Conservation (phyloP, 2,888 invertebrate genomes). For the Scaptomyza tumidula region DNA sequence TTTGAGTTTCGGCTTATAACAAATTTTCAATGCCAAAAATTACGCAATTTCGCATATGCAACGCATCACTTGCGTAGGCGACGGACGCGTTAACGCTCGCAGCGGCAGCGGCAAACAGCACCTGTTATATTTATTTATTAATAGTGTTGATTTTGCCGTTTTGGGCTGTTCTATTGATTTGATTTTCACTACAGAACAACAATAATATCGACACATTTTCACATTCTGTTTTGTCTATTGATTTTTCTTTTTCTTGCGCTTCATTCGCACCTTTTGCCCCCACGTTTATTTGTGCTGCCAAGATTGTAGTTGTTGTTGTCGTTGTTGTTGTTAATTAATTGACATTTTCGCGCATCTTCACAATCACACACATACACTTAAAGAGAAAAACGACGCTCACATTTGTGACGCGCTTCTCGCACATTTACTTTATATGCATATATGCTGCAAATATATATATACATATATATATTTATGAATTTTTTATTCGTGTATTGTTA, state of each 20-base stretch:
- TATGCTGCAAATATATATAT: not conserved
- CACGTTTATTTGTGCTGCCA: slow-evolving; percentile 48
- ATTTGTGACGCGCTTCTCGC: slow-evolving; percentile 32
- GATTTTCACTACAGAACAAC: slow-evolving; percentile 36
- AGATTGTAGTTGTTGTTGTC: slow-evolving; percentile 40
- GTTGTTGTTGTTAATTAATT: slow-evolving; percentile 69
- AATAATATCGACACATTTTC: slow-evolving; percentile 66
- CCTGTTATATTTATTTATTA: slow-evolving; percentile 60
- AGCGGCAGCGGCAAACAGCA: slow-evolving; percentile 6
- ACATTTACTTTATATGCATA: slow-evolving; percentile 9
- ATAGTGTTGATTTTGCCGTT: slow-evolving; percentile 43
- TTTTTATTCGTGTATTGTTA: slow-evolving; percentile 62
- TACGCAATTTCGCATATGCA: slow-evolving; percentile 63
- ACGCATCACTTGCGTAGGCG: slow-evolving; percentile 61
- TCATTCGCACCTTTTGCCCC: slow-evolving; percentile 76
- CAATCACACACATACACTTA: slow-evolving; percentile 31
- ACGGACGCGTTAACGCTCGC: slow-evolving; percentile 28
- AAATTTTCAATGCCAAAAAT: slow-evolving; percentile 46
- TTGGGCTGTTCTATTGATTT: slow-evolving; percentile 32
- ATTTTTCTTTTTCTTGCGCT: slow-evolving; percentile 78
- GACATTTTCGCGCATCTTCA: slow-evolving; percentile 69
- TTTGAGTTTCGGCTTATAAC: slow-evolving; percentile 35
- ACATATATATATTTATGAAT: slow-evolving; percentile 3
- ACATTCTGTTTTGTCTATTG: slow-evolving; percentile 67
- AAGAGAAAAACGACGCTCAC: slow-evolving; percentile 7